Conservation (phyloP, 2,113 vertebrate species). For the Charina bottae region DNA sequence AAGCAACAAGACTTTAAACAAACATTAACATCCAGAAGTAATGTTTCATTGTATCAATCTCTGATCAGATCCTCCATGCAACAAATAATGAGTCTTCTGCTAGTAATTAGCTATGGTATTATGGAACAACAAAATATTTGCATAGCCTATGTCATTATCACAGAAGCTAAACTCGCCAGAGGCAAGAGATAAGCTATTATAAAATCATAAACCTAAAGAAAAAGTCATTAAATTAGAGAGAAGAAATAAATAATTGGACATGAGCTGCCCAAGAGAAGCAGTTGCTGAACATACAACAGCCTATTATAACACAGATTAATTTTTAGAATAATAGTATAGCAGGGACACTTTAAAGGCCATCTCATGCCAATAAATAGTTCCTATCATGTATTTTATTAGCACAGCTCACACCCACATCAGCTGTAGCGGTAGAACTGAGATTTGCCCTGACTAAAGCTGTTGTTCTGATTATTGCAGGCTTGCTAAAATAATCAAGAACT, state of each 20-base stretch:
- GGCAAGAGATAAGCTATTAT: slow-evolving; percentile 5
- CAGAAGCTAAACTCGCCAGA: slow-evolving; percentile 22
- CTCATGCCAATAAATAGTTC: neutral
- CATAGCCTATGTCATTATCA: slow-evolving; percentile 7
- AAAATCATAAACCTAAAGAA: slow-evolving; percentile 35
- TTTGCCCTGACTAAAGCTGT: neutral
- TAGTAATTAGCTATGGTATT: slow-evolving; percentile 49
- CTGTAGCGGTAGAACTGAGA: neutral
- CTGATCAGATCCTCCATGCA: slow-evolving; percentile 55
- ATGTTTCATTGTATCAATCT: slow-evolving; percentile 51
- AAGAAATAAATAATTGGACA: slow-evolving; percentile 5
- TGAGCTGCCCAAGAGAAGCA: neutral
- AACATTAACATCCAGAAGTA: slow-evolving; percentile 49
- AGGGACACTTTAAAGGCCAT: slow-evolving; percentile 3
- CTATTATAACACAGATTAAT: slow-evolving; percentile 11
- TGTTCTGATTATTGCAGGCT: neutral
- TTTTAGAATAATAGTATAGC: slow-evolving; percentile 15
- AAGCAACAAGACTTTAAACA: slow-evolving; percentile 55
- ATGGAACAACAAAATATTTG: slow-evolving; percentile 45
- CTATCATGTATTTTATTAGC: neutral
- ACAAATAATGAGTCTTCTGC: slow-evolving; percentile 48
- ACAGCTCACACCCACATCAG: neutral
- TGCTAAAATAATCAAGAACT: neutral
- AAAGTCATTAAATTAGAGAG: slow-evolving; percentile 29
- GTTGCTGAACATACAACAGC: neutral